phyloP scores from a whole-genome alignment of 2,888 invertebrate species.

The Rhyacophila evoluta region DNA sequence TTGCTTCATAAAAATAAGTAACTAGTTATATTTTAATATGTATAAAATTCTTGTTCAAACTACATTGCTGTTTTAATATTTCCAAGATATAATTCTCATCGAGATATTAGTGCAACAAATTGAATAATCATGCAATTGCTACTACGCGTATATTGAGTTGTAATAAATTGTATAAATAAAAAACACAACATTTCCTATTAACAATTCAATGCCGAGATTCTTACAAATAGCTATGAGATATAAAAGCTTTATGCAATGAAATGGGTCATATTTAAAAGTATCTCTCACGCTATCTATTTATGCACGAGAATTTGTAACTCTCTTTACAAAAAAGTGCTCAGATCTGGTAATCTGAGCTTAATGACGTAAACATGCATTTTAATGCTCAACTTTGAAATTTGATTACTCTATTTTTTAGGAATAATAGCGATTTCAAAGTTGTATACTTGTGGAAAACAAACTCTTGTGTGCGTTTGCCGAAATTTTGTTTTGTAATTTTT shows the following conservation, averaged over 20 bases:
- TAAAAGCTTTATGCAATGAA: background rate
- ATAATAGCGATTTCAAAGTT: background rate
- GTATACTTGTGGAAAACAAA: background rate
- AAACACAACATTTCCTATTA: background rate
- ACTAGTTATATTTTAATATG: background rate
- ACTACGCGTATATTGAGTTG: background rate
- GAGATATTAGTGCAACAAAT: background rate
- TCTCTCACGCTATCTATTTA: background rate
- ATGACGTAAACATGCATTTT: background rate
- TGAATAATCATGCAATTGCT: background rate
- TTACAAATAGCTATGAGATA: background rate
- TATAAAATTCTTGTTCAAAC: background rate
- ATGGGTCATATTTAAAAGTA: background rate
- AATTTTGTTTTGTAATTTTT: too few species aligned
- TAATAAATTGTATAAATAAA: background rate
- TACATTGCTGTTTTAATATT: background rate
- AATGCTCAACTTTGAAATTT: background rate
- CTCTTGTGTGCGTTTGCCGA: too few species aligned
- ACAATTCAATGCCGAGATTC: background rate
- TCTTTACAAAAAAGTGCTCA: background rate
- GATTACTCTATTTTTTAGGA: background rate
- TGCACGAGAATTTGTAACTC: background rate
- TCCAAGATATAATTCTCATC: background rate
- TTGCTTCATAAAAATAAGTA: background rate
- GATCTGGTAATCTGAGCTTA: background rate